Evolutionary conservation across 2,797 vertebrate species (phyloP).

Genomic region (Cichlasoma orientale): DNA sequence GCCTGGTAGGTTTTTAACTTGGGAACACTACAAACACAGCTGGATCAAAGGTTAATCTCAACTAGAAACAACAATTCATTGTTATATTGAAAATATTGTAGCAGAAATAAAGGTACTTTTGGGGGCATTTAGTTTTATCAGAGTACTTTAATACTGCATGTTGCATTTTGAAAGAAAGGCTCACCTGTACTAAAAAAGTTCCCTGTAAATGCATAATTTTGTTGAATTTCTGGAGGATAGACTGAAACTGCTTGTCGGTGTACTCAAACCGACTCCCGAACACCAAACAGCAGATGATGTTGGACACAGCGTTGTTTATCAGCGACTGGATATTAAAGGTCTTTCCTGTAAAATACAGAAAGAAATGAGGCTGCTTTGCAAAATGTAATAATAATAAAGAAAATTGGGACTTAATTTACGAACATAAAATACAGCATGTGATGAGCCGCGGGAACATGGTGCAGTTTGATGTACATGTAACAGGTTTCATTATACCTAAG

Average conservation of each 20-base stretch:
- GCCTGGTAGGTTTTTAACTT: no score
- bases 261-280: constrained; percentile 73
- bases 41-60: neutral
- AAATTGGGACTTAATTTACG: neutral
- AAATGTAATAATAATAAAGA: neutral
- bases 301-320: constrained; percentile 68
- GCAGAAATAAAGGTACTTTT: neutral
- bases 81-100: neutral
- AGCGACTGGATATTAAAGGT: constrained; percentile 47
- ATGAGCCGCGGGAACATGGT: neutral
- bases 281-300: constrained; percentile 70
- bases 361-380: neutral
- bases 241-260: constrained; percentile 51
- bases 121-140: neutral
- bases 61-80: neutral
- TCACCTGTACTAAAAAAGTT: constrained; percentile 57
- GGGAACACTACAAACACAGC: no score
- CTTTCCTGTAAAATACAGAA: constrained; percentile 40
- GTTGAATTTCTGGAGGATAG: constrained; percentile 36
- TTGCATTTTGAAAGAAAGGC: neutral
- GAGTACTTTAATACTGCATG: neutral
- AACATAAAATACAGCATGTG: neutral
- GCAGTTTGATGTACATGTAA: neutral
- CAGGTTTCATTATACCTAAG: neutral
- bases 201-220: constrained; percentile 38